Evolutionary conservation across 23 tunicate genomes (phyloP).

Genomic region (Halocynthia roretzi): DNA sequence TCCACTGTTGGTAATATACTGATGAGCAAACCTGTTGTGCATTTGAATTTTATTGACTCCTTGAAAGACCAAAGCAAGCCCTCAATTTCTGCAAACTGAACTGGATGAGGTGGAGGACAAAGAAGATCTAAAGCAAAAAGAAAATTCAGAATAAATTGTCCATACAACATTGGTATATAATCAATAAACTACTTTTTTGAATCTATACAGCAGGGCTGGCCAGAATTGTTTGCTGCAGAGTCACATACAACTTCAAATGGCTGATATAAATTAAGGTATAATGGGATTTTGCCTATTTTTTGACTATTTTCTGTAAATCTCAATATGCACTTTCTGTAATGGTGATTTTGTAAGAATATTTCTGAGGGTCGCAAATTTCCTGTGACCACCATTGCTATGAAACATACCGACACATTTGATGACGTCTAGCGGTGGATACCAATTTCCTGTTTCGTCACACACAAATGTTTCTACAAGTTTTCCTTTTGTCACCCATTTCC

Average conservation of each 20-base stretch:
- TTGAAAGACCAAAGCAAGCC: conserved; percentile 53
- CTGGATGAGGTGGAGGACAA: conserved; percentile 50
- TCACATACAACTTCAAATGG: not conserved
- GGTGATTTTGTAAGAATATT: too few species aligned
- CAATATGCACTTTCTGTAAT: too few species aligned
- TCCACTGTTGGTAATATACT: too few species aligned
- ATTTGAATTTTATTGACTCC: conserved; percentile 33
- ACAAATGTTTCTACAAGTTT: conserved; percentile 6
- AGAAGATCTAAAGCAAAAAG: conserved; percentile 18
- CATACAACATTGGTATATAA: too few species aligned
- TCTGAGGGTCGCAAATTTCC: too few species aligned
- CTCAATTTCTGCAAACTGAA: conserved; percentile 27
- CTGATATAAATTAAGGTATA: too few species aligned
- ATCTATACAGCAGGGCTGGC: too few species aligned
- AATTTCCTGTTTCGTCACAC: conserved; percentile 62
- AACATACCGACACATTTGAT: conserved; percentile 27
- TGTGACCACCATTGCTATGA: not conserved
- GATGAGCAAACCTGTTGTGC: conserved; percentile 35
- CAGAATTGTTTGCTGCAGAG: too few species aligned
- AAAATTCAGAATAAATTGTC: too few species aligned
- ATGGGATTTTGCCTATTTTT: too few species aligned
- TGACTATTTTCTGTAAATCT: too few species aligned
- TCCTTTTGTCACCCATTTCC: conserved; percentile 38
- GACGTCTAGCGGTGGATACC: conserved; percentile 47
- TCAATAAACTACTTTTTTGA: conserved; percentile 2